Percentiles rank a stretch among this genome's conserved stretches.
Conservation (phyloP, 1,140 invertebrate genomes). For the Planococcus citri region DNA sequence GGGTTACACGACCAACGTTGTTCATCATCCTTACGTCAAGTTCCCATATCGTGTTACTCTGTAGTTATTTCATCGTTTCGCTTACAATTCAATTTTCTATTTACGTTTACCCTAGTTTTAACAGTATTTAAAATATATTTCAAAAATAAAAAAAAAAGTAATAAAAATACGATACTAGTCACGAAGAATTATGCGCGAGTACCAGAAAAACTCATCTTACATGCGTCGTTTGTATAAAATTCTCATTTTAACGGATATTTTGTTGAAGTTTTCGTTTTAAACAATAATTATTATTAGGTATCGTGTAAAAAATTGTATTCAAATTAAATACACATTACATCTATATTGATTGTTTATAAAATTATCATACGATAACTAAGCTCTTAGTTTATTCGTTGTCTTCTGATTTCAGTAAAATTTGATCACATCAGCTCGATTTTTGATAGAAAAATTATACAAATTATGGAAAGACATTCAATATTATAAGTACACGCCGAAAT, state of each 20-base stretch:
- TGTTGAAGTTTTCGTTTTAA: too few species aligned
- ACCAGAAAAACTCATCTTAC: neutral
- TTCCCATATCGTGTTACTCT: neutral
- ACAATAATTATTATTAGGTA: neutral
- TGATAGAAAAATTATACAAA: too few species aligned
- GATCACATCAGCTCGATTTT: too few species aligned
- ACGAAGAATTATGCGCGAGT: neutral
- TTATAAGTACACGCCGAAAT: too few species aligned
- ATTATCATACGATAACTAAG: neutral
- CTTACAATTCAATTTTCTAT: neutral
- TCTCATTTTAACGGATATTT: neutral
- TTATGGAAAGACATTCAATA: too few species aligned
- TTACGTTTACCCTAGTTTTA: neutral
- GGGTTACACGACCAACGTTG: neutral
- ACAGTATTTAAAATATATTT: neutral
- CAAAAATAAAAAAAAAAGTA: too few species aligned
- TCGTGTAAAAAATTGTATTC: conserved; percentile 4
- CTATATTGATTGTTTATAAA: neutral
- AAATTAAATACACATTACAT: neutral
- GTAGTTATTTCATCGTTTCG: neutral
- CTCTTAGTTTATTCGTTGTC: neutral
- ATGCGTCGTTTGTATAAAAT: neutral
- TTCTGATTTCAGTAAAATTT: too few species aligned
- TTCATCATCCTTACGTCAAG: neutral
- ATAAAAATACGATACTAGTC: neutral